Percentiles rank a stretch among this genome's conserved stretches.
These are phyloP conservation scores for Orthosia gothica DNA, from an alignment of 2,888 invertebrate species.

Conservation along the genomic window DNA sequence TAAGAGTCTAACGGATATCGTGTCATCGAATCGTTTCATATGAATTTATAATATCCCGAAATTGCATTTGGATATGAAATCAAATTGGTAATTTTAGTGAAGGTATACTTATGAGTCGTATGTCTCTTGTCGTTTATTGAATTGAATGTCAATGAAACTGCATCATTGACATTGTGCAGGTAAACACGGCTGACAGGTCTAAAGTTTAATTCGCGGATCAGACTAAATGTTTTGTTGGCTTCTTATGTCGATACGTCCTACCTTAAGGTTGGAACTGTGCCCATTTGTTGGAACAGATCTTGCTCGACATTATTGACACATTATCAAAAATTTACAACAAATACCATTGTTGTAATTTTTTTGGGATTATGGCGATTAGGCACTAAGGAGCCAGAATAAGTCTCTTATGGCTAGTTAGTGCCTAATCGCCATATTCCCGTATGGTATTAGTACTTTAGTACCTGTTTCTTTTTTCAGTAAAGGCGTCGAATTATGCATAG, in stretches of 20 bases:
- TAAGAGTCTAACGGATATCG: constrained; percentile 34
- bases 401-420: too few relatives aligned
- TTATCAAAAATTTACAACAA: too few relatives aligned
- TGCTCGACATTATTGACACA: neutral
- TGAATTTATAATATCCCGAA: constrained; percentile 38
- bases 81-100: constrained; percentile 12
- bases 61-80: constrained; percentile 35
- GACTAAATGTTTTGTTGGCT: neutral
- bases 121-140: constrained; percentile 4
- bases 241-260: neutral
- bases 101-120: neutral
- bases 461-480: neutral
- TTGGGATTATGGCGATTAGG: too few relatives aligned
- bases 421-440: too few relatives aligned
- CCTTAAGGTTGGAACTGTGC: constrained; percentile 7
- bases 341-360: too few relatives aligned
- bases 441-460: neutral
- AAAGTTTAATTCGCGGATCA: neutral
- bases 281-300: constrained; percentile 6
- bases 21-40: constrained; percentile 44
- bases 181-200: neutral
- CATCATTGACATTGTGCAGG: constrained; percentile 5
- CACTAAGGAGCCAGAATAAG: too few relatives aligned
- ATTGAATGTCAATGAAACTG: constrained; percentile 15
- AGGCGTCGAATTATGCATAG: neutral